phyloP scores from a whole-genome alignment of 2,888 invertebrate genomes.

The Drosophila koepferae region DNA sequence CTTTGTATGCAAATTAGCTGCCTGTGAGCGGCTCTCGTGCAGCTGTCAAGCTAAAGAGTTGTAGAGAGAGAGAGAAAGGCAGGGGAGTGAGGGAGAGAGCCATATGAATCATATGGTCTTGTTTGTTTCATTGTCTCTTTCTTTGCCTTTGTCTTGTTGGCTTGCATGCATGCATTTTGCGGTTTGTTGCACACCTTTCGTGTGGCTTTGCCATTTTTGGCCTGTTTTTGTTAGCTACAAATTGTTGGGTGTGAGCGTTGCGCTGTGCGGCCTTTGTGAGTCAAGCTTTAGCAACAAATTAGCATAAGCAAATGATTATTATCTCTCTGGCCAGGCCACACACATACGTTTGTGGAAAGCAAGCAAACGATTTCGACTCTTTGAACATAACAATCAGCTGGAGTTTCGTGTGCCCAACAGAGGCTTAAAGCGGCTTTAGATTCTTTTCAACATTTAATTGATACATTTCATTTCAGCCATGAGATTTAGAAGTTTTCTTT shows the following conservation, averaged over 20 bases:
- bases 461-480: neutral
- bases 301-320: slow-evolving; percentile 64
- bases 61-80: no score
- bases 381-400: slow-evolving; percentile 6
- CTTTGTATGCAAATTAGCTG: slow-evolving; percentile 78
- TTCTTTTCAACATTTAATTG: neutral
- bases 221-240: slow-evolving; percentile 34
- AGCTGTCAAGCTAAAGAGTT: slow-evolving; percentile 29
- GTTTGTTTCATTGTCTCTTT: slow-evolving; percentile 27
- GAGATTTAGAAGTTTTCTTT: neutral
- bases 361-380: neutral
- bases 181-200: slow-evolving; percentile 27
- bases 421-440: neutral
- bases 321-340: slow-evolving; percentile 33
- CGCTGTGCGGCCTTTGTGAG: slow-evolving; percentile 37
- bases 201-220: slow-evolving; percentile 44
- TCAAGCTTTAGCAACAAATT: slow-evolving; percentile 54
- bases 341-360: neutral
- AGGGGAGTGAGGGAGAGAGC: neutral
- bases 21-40: slow-evolving; percentile 37
- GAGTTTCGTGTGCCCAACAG: neutral
- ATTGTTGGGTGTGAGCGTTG: slow-evolving; percentile 29
- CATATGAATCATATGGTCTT: slow-evolving; percentile 50
- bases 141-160: slow-evolving; percentile 28
- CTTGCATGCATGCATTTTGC: slow-evolving; percentile 32